Conservation (phyloP, 1,140 invertebrate genomes). For the Philaenus spumarius region DNA sequence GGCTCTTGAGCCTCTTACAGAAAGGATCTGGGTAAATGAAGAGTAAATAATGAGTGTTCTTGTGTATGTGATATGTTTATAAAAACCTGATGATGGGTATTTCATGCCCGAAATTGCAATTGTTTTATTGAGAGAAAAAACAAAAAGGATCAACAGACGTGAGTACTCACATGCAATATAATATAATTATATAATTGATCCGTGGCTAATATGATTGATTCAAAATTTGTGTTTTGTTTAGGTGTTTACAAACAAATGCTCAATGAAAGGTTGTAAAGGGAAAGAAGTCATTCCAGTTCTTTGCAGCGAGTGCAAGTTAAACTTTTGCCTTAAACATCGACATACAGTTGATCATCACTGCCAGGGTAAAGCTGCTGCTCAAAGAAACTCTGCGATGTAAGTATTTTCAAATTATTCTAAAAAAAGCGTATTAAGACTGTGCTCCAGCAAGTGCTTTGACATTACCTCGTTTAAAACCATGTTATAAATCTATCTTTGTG, state of each 20-base stretch:
- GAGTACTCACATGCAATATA: too few species aligned
- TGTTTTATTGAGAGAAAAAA: not conserved
- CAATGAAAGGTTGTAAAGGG: slow-evolving; percentile 75
- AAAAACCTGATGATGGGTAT: not conserved
- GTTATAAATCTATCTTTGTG: too few species aligned
- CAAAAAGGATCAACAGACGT: too few species aligned
- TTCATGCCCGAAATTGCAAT: too few species aligned
- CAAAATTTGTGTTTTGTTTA: slow-evolving; percentile 36
- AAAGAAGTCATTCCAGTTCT: slow-evolving; percentile 80
- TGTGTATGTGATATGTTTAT: too few species aligned
- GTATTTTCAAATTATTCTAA: slow-evolving; percentile 22
- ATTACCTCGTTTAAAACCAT: too few species aligned
- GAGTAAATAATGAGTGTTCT: too few species aligned
- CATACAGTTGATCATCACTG: slow-evolving; percentile 81
- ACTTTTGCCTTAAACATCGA: slow-evolving; percentile 85
- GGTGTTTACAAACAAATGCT: slow-evolving; percentile 82
- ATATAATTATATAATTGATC: too few species aligned
- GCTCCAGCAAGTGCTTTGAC: too few species aligned
- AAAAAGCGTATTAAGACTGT: too few species aligned
- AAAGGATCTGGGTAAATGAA: too few species aligned
- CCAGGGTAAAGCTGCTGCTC: slow-evolving; percentile 48
- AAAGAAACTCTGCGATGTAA: slow-evolving; percentile 42
- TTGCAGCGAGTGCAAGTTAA: slow-evolving; percentile 71
- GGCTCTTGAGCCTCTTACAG: too few species aligned
- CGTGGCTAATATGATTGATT: not conserved